A percentile compares a stretch with the other conserved stretches of the same genome.
Evolutionary conservation across 2,797 vertebrate species (phyloP).

Genomic region (Lacerta agilis): DNA sequence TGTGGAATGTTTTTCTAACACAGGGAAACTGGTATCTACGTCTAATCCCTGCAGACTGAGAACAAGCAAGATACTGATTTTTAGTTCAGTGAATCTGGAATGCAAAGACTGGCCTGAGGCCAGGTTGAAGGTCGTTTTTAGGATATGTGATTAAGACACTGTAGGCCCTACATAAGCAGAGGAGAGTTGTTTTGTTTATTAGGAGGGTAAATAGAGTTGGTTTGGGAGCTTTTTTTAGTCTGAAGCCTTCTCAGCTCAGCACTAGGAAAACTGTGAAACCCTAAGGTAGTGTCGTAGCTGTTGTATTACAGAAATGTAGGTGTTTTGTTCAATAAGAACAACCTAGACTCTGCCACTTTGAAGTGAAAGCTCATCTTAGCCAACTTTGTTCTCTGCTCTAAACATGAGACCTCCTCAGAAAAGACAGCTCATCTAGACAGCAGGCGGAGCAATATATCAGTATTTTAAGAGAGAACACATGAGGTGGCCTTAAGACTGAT

Average conservation of each 20-base stretch:
- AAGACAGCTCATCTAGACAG: no score
- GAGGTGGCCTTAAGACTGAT: neutral
- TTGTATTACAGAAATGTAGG: neutral
- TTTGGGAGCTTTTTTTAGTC: neutral
- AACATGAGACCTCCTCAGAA: neutral
- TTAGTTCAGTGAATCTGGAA: constrained; percentile 7
- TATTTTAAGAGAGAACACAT: neutral
- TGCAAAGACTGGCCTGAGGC: neutral
- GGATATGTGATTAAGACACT: constrained; percentile 5
- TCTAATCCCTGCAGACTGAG: neutral
- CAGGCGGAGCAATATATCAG: neutral
- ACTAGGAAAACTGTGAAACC: neutral
- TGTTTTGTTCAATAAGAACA: neutral
- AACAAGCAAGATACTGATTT: constrained; percentile 23
- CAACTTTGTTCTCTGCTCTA: neutral
- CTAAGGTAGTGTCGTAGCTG: neutral
- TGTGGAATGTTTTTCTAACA: neutral
- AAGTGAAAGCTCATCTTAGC: neutral
- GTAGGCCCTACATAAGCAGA: neutral
- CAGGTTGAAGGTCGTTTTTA: constrained; percentile 1
- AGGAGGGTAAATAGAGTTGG: neutral
- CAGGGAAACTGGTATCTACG: neutral
- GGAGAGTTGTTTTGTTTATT: neutral
- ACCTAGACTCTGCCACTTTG: neutral
- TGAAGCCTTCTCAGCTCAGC: neutral